These are phyloP conservation scores for Phalacrocorax aristotelis DNA, from an alignment of 2,113 vertebrate genomes.

Conservation along the genomic window DNA sequence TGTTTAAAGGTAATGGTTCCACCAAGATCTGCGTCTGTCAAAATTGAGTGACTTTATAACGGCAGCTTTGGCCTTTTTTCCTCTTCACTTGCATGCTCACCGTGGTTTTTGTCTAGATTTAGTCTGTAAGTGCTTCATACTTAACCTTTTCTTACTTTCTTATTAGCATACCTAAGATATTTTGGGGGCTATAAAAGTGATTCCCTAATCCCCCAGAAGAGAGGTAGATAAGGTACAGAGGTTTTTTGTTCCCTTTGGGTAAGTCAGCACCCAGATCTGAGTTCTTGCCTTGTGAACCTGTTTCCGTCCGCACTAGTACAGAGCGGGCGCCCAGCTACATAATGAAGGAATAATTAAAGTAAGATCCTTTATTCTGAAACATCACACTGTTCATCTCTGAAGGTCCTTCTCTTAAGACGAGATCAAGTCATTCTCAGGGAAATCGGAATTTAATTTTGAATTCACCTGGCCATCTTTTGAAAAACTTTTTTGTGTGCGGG, in stretches of 20 bases:
- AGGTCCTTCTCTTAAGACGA: not conserved
- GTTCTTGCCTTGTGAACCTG: not conserved
- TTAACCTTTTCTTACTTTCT: not conserved
- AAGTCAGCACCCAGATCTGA: not conserved
- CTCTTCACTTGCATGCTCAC: not conserved
- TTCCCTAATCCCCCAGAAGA: not conserved
- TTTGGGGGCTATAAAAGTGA: not conserved
- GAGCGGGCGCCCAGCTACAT: not conserved
- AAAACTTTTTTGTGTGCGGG: slow-evolving; percentile 5
- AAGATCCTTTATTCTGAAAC: not conserved
- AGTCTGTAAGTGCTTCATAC: not conserved
- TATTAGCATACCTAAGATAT: not conserved
- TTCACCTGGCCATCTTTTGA: slow-evolving; percentile 34
- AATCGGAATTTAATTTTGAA: slow-evolving; percentile 56
- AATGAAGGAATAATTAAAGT: slow-evolving; percentile 8
- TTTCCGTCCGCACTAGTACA: not conserved
- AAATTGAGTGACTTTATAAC: not conserved
- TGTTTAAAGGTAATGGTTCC: not conserved
- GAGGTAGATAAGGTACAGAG: not conserved
- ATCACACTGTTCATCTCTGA: not conserved
- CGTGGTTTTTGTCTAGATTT: not conserved
- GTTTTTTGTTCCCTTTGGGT: not conserved
- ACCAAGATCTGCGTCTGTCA: not conserved
- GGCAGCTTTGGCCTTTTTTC: not conserved
- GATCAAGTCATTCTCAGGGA: slow-evolving; percentile 27